Conservation (phyloP, 1,140 invertebrate genomes). For the Stegodyphus dumicola region DNA sequence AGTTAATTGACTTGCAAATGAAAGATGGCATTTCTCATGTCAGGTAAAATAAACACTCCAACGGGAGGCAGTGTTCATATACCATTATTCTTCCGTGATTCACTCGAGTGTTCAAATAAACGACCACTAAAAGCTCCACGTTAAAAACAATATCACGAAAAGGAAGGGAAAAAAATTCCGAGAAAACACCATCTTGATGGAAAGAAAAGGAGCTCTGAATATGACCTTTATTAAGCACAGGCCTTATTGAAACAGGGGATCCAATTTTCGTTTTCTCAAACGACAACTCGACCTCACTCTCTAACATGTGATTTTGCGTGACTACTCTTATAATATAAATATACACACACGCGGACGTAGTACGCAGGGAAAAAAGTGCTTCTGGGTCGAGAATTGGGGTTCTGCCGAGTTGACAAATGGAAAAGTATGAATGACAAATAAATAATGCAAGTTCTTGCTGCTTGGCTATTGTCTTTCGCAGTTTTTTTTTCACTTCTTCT, state of each 20-base stretch:
- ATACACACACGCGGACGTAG: slow-evolving; percentile 3
- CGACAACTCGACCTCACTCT: slow-evolving; percentile 16
- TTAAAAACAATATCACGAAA: too few relatives aligned
- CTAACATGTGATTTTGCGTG: slow-evolving; percentile 34
- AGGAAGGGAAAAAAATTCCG: not conserved
- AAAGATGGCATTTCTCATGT: too few relatives aligned
- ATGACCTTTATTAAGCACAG: slow-evolving; percentile 28
- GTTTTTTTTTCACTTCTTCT: too few relatives aligned
- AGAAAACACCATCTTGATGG: slow-evolving; percentile 29
- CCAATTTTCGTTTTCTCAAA: slow-evolving; percentile 28
- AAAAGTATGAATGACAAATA: slow-evolving; percentile 46
- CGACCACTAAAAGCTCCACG: too few relatives aligned
- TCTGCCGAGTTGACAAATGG: slow-evolving; percentile 38
- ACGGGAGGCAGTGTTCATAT: too few relatives aligned
- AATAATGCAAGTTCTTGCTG: slow-evolving; percentile 27
- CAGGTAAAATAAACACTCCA: too few relatives aligned
- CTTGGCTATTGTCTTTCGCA: too few relatives aligned
- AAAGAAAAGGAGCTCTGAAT: slow-evolving; percentile 14
- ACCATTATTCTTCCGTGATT: too few relatives aligned
- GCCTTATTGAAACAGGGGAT: slow-evolving; percentile 13
- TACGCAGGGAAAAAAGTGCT: not conserved
- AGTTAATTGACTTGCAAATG: too few relatives aligned
- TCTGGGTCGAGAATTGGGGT: slow-evolving; percentile 27
- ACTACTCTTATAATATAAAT: slow-evolving; percentile 37
- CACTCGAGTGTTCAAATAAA: too few relatives aligned